Evolutionary conservation across 2,797 vertebrate species (phyloP).

Genomic region (Megaceryle alcyon): DNA sequence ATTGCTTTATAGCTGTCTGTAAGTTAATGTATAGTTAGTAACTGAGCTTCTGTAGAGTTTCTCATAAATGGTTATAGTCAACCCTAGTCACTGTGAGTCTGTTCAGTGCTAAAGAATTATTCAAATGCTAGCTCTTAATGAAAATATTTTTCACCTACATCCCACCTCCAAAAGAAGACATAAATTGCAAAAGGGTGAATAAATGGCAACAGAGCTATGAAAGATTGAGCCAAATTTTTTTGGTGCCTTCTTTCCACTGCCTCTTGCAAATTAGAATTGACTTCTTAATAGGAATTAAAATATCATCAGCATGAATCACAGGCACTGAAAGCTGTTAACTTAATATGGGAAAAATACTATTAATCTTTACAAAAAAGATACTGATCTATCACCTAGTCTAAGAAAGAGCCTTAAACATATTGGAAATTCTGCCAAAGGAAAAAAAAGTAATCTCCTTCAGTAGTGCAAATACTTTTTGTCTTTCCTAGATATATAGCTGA

Average conservation of each 20-base stretch:
- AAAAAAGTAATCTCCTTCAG: slow-evolving; percentile 41
- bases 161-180: background rate
- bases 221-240: background rate
- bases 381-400: slow-evolving; percentile 37
- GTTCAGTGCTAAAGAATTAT: background rate
- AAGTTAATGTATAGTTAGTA: background rate
- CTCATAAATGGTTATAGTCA: background rate
- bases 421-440: slow-evolving; percentile 50
- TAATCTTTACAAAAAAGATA: slow-evolving; percentile 63
- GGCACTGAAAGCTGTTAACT: slow-evolving; percentile 58
- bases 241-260: slow-evolving; percentile 38
- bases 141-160: background rate
- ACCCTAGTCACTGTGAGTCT: background rate
- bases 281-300: slow-evolving; percentile 72
- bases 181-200: background rate
- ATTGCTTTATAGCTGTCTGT: background rate
- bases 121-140: background rate
- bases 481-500: slow-evolving; percentile 25
- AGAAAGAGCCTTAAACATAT: slow-evolving; percentile 43
- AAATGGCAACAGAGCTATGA: background rate
- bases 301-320: slow-evolving; percentile 80
- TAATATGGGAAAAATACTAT: slow-evolving; percentile 58
- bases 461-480: slow-evolving; percentile 29
- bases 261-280: slow-evolving; percentile 54
- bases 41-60: background rate